Base-by-base conservation (phyloP, 2,888 invertebrate genomes). In the Lasiommata megera region DNA sequence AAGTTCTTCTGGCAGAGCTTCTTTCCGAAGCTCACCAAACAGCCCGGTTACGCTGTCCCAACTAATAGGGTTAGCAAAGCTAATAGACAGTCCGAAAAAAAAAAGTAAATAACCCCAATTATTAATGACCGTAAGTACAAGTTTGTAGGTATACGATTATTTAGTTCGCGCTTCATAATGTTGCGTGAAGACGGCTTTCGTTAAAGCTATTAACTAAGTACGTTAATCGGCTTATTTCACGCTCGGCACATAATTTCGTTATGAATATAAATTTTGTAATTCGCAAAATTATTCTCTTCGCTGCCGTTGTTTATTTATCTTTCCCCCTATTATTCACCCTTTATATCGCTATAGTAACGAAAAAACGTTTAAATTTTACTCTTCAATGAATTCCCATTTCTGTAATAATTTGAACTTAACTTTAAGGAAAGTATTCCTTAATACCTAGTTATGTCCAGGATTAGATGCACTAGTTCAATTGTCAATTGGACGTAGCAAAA, bases 201-300 rank as follows among this genome's bases (percentile, higher is more conserved):
- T 54, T 60, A 54, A 55, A 62, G 60, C 56, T 60, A 64, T 65
- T 66, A 67, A 64, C 62, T 58, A 60, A 62, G 67, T 60, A 64
- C 61, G 53, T 56, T 65, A 67, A 67, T 62, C 67, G 61, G 67
- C 62, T 67, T 67, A 67, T 61, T 65, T 64, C 67, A 63, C 61
- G 65, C 65, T 58, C 62, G 38, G 56, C 54, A 62, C 58, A 58
- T 63, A 67, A 67, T 63, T 67, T 57, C 46, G 56, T 65, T 67
- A 63, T 65, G 59, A 62, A 63, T 65, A 62, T 62, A 63, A 66
- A 67, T 65, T 63, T 65, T 63, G 63, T 63, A 61, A 63, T 63
- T 62, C 58, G 40, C 41, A 52, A 52, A 52, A 41, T 31, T 40
- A 52, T 52, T 51, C 50, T 37, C 31, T 37, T 41, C 41, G 11